These are phyloP conservation scores for Serranus cabrilla DNA, from an alignment of 2,797 vertebrate species.

Conservation along the genomic window DNA sequence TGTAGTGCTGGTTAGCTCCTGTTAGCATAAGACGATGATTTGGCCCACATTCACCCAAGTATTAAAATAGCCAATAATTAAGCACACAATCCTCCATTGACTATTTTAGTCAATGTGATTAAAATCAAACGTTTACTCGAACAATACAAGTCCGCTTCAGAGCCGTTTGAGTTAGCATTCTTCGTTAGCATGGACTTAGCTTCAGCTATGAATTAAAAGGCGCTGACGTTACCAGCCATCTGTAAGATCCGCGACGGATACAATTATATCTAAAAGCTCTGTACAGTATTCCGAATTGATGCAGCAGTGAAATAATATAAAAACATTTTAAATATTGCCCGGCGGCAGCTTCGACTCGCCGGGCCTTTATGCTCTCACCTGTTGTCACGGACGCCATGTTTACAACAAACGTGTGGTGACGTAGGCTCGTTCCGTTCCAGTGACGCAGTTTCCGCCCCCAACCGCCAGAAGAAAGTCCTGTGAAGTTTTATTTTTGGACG, in stretches of 20 bases:
- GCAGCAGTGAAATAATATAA: fast-evolving
- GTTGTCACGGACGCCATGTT: conserved; percentile 90
- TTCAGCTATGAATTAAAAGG: conserved; percentile 20
- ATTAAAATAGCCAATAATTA: fast-evolving
- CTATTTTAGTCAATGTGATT: fast-evolving
- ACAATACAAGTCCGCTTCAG: too few species aligned
- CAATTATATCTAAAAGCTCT: fast-evolving
- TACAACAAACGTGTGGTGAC: conserved; percentile 53
- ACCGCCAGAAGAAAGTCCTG: fast-evolving
- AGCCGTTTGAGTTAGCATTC: conserved; percentile 35
- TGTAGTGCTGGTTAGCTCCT: neutral
- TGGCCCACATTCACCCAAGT: fast-evolving
- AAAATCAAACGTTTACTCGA: neutral
- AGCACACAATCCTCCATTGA: fast-evolving
- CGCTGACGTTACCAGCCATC: neutral
- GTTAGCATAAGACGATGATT: neutral
- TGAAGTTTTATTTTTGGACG: conserved; percentile 3
- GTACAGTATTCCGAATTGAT: fast-evolving
- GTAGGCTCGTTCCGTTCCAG: conserved; percentile 28
- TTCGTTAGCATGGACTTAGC: conserved; percentile 39
- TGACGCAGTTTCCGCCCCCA: conserved; percentile 73
- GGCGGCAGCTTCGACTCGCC: neutral
- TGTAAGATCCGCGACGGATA: fast-evolving
- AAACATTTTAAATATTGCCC: neutral
- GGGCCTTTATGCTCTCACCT: conserved; percentile 82